Base-by-base conservation (phyloP, 1,140 invertebrate species). In the Drosophila kanapiae region DNA sequence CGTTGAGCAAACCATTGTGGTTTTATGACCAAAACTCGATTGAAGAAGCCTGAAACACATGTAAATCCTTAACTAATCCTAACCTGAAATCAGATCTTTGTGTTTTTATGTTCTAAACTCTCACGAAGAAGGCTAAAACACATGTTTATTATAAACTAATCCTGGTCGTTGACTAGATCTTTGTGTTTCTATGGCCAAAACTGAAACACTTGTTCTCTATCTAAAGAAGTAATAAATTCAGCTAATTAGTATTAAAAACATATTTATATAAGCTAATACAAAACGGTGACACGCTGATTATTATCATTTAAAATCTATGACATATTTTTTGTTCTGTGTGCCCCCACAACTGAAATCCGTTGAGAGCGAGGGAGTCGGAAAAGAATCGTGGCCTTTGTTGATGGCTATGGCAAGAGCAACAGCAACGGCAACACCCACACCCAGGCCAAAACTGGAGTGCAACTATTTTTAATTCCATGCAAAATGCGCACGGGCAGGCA, bases 401-500 rank as follows among this genome's bases (percentile, higher is more conserved):
- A 61, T 77, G 63, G 48, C 53, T 35, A 58, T 43, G 56, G 57
- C 45, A 43, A 53, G 48, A 62, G 57, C 51, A 68, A 61, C 57
- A 59, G 37, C 47, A 78, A 64, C 59, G 59, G 48, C 64, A 53
- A 51, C 79, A 86, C 83, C 83, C 84, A 90, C 84, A 75, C 48
- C 54, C 59, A 35, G 53, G 31, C 58, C 71, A 62, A 60, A 82
- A 71, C 84, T 90, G 77, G 84, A 87, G 84, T 90, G 85, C 72
- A 90, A 56, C 80, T 87, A 87, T 87, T 88, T 88, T 88, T 84
- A 75, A 78, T 83, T 78, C 61, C 76, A 86, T 86, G 82, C 82
- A 81, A 85, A 85, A 80, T 53, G 54, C 64, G 11, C 60, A 61
- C 23, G 11, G 56, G 83, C 83, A 88, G 59, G 83, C 83, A 87